phyloP scores from a whole-genome alignment of 92 coral and sea anemone species.

The Palythoa grandis region DNA sequence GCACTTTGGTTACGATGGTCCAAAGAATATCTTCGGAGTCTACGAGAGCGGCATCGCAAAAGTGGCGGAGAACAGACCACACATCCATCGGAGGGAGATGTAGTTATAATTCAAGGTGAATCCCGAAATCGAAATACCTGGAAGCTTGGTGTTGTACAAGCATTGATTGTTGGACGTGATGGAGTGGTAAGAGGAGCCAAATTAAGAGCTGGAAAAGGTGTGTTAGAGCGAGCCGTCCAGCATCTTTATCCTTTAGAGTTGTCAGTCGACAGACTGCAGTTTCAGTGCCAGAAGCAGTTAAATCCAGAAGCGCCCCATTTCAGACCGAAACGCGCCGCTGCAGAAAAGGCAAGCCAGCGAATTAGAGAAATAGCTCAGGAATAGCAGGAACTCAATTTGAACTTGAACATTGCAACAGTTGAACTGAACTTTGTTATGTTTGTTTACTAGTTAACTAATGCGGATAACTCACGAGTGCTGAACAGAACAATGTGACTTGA shows the following conservation, averaged over 20 bases:
- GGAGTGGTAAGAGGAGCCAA: neutral
- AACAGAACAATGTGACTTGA: neutral
- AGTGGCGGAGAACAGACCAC: neutral
- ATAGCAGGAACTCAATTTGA: neutral
- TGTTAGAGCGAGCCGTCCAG: neutral
- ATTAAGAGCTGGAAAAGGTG: neutral
- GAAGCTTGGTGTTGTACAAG: slow-evolving; percentile 1
- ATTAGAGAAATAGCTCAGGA: slow-evolving; percentile 2
- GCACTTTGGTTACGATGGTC: neutral
- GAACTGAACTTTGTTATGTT: neutral
- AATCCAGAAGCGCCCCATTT: slow-evolving; percentile 1
- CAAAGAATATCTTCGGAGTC: neutral
- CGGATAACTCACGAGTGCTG: neutral
- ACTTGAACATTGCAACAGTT: neutral
- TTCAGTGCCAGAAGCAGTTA: neutral
- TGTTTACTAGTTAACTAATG: neutral
- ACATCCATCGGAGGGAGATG: neutral
- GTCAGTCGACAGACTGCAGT: neutral
- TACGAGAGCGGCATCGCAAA: neutral
- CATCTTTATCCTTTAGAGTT: neutral
- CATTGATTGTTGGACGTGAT: neutral
- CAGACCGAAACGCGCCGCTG: neutral
- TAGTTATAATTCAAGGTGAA: neutral
- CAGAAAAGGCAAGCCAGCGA: neutral
- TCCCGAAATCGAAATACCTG: neutral